Evolutionary conservation across 2,797 vertebrate species (phyloP).

Genomic region (Ctenochaetus hawaiiensis): DNA sequence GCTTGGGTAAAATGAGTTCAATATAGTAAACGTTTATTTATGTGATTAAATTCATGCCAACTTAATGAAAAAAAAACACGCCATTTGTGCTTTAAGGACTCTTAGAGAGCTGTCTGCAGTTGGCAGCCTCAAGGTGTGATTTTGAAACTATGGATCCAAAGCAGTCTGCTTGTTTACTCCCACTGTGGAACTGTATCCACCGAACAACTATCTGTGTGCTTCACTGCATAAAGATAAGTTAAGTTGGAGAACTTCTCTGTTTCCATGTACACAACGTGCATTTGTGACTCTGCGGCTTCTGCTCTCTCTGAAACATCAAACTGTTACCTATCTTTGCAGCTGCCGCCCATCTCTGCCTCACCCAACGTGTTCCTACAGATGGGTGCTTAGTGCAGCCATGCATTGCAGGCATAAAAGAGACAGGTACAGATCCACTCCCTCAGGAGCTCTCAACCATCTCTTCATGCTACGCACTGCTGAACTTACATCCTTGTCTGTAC

Average conservation of each 20-base stretch:
- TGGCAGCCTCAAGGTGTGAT: not conserved
- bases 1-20: not conserved
- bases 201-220: not conserved
- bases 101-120: not conserved
- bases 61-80: not conserved
- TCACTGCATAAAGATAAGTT: not conserved
- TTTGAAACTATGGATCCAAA: not conserved
- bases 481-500: constrained; percentile 36
- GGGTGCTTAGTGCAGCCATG: constrained; percentile 63
- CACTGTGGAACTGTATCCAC: too few species aligned
- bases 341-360: constrained; percentile 9
- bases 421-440: constrained; percentile 57
- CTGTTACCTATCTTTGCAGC: constrained; percentile 30
- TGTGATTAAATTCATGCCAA: too few species aligned
- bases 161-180: not conserved
- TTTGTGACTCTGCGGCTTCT: constrained; percentile 2
- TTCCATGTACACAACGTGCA: constrained; percentile 3
- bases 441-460: constrained; percentile 28
- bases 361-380: constrained; percentile 53
- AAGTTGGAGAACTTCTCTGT: not conserved
- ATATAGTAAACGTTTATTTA: too few species aligned
- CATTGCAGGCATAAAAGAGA: constrained; percentile 55
- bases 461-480: constrained; percentile 36
- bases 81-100: not conserved
- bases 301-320: constrained; percentile 18